phyloP scores from a whole-genome alignment of 2,797 vertebrate species.

The Sciaenops ocellatus region DNA sequence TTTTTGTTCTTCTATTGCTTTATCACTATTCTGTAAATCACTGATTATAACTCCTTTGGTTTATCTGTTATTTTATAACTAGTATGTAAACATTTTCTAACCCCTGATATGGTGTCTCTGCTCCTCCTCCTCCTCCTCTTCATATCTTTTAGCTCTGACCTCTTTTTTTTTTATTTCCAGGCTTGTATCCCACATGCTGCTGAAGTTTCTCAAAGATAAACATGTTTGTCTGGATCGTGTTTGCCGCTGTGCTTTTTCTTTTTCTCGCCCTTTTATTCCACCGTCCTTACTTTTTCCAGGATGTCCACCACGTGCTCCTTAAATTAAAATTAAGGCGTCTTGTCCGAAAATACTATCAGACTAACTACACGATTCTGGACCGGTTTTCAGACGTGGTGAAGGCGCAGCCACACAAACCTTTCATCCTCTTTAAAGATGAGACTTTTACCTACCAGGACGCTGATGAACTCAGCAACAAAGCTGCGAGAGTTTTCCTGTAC shows the following conservation, averaged over 20 bases:
- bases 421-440: slow-evolving; percentile 78
- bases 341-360: neutral
- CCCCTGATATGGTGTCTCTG: neutral
- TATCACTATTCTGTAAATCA: neutral
- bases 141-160: neutral
- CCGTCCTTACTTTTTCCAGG: slow-evolving; percentile 61
- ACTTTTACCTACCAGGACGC: slow-evolving; percentile 80
- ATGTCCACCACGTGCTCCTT: slow-evolving; percentile 15
- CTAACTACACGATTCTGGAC: slow-evolving; percentile 75
- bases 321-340: rapidly evolving
- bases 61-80: no score
- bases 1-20: no score
- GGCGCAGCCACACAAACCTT: slow-evolving; percentile 76
- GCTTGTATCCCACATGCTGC: neutral
- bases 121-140: slow-evolving; percentile 19
- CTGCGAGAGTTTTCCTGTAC: slow-evolving; percentile 78
- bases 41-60: neutral
- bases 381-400: slow-evolving; percentile 72
- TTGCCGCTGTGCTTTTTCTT: neutral
- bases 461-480: slow-evolving; percentile 84
- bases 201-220: neutral
- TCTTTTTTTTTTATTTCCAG: no score
- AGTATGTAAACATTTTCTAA: neutral
- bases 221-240: slow-evolving; percentile 28
- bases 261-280: neutral